Percentiles rank a stretch among this genome's conserved stretches.
These are phyloP conservation scores for Nannoperca obscura DNA, from an alignment of 2,797 vertebrate species.

Conservation along the genomic window DNA sequence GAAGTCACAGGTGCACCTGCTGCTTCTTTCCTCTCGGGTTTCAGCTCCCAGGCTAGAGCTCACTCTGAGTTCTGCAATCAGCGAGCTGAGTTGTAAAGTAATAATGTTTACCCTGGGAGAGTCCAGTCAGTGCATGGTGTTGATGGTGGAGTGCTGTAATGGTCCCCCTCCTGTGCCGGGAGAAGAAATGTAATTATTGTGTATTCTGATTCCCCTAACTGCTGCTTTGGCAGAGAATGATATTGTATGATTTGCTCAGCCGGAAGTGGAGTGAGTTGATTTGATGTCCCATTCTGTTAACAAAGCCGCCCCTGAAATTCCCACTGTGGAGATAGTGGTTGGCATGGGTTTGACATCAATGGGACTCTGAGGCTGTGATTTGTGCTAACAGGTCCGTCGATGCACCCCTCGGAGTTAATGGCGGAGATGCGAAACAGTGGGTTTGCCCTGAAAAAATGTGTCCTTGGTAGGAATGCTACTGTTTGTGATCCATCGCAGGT, in stretches of 20 bases:
- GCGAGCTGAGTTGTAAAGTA: constrained; percentile 78
- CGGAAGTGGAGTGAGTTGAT: constrained; percentile 99
- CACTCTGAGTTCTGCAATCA: constrained; percentile 81
- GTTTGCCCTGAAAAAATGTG: constrained; percentile 99
- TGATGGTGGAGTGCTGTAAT: constrained; percentile 88
- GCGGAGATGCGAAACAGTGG: constrained; percentile 99
- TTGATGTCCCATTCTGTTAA: constrained; percentile 98
- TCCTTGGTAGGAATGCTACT: constrained; percentile 97
- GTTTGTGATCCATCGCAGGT: constrained; percentile 98
- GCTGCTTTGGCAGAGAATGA: constrained; percentile 95
- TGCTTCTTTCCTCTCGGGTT: constrained; percentile 47
- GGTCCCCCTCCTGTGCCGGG: constrained; percentile 89
- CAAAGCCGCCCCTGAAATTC: constrained; percentile 95
- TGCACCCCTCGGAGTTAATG: constrained; percentile 99
- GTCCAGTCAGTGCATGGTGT: constrained; percentile 86
- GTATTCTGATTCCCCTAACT: constrained; percentile 94
- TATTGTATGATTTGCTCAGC: constrained; percentile 99
- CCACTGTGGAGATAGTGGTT: constrained; percentile 92
- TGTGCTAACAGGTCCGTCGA: constrained; percentile 99
- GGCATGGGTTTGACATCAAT: constrained; percentile 93
- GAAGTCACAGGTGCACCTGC: constrained; percentile 34
- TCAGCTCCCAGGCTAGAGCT: constrained; percentile 60
- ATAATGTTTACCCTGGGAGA: constrained; percentile 84
- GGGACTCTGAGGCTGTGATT: constrained; percentile 96
- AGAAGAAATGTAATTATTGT: constrained; percentile 96